These are phyloP conservation scores for Notodonta ziczac DNA, from an alignment of 2,888 invertebrate genomes.

Conservation along the genomic window DNA sequence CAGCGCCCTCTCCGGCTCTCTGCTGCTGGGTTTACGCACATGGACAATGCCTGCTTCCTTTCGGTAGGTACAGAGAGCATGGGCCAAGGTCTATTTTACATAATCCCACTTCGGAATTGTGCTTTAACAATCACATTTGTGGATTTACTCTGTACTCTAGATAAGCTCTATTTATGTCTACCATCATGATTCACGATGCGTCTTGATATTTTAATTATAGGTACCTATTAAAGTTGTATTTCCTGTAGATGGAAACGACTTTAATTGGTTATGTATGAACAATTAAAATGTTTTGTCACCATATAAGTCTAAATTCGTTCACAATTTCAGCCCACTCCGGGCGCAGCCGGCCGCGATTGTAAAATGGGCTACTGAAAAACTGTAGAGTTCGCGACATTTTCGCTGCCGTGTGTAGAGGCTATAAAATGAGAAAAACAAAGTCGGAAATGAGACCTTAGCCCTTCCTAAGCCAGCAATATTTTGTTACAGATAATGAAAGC, in stretches of 20 bases:
- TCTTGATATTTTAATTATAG: no score
- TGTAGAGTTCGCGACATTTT: slow-evolving; percentile 2
- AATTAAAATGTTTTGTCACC: no score
- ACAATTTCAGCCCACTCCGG: slow-evolving; percentile 1
- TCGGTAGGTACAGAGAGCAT: slow-evolving; percentile 46
- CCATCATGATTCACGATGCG: no score
- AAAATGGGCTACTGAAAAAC: neutral
- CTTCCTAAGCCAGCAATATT: neutral
- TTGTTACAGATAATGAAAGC: slow-evolving; percentile 69
- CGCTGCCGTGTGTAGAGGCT: neutral
- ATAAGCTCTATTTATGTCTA: no score
- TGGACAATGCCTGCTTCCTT: slow-evolving; percentile 77
- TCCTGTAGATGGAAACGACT: no score
- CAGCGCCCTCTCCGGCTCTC: slow-evolving; percentile 72
- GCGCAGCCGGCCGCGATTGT: neutral
- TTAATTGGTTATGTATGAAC: no score
- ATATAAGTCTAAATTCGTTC: neutral
- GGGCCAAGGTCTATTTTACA: no score
- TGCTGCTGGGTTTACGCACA: slow-evolving; percentile 76
- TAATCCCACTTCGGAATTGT: no score
- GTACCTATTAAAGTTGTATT: no score
- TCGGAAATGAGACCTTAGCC: neutral
- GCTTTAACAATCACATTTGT: no score
- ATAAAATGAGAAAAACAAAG: neutral
- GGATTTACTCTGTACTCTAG: no score